These are phyloP conservation scores for Ceyx margarethae DNA, from an alignment of 2,113 vertebrate species.

Conservation along the genomic window DNA sequence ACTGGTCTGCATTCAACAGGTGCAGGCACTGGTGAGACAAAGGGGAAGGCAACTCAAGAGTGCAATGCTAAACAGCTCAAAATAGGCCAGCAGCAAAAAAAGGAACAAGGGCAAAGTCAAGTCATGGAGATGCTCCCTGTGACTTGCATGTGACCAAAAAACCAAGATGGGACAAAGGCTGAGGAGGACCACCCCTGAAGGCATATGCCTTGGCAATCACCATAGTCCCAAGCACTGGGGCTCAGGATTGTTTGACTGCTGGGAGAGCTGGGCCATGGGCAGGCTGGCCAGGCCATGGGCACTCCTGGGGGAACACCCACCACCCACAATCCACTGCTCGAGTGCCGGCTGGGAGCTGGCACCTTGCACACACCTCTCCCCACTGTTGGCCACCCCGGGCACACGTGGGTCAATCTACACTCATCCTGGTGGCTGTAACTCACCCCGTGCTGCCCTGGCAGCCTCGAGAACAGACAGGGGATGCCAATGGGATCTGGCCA, in stretches of 20 bases:
- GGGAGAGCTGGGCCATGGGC: neutral
- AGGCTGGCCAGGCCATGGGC: neutral
- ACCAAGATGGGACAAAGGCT: neutral
- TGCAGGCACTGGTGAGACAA: neutral
- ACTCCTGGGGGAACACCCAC: neutral
- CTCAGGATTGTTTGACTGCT: neutral
- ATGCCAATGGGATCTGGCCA: neutral
- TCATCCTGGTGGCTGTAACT: neutral
- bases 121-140: neutral
- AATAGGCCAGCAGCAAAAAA: neutral
- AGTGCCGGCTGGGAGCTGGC: neutral
- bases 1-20: neutral
- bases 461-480: neutral
- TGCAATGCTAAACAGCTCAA: neutral
- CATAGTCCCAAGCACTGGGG: neutral
- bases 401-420: accelerated
- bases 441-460: neutral
- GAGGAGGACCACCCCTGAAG: neutral
- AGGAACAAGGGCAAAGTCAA: neutral
- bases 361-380: accelerated
- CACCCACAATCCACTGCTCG: accelerated
- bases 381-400: accelerated
- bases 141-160: neutral
- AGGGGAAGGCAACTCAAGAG: neutral
- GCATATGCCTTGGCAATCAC: neutral